Base-by-base conservation (phyloP, 2,797 vertebrate species). In the Gila robusta region DNA sequence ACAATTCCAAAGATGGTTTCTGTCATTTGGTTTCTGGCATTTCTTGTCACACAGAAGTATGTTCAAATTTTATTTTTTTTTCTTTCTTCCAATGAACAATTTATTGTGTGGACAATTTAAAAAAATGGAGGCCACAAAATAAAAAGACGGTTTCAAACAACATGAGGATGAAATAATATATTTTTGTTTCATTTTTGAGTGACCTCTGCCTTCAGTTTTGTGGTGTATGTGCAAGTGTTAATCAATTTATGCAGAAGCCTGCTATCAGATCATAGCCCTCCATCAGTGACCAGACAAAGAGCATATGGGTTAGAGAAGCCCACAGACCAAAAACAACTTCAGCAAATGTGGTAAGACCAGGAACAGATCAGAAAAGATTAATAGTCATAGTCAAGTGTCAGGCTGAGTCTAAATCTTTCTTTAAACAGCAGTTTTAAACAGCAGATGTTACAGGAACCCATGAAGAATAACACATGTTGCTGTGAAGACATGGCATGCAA, bases 381-480 rank as follows among this genome's bases (percentile, higher is more conserved):
- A 7, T 56, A 47, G 11, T 66, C 37, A 64, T 28, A 47, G 11
- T 79, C n/a, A 64, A 41, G n/a, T 64, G 39, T 83, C 26, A 69
- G 23, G 32, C 32, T 28, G 3, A 70, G 14, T 19, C 41, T 37
- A 7, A 54, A 49, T 37, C 47, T 26, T 37, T 37, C 7, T 73
- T 41, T 62, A 14, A 23, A 67, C 35, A 59, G 47, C 64, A 17
- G n/a, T 28, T 41, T 62, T 5, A 47, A 14, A 74, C 32, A 80
- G 52, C 67, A 52, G 69, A 35, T 47, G 39, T 32, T 62, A 49
- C 12, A 67, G n/a, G 81, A 86, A 81, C 37, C 11, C 56, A 41
- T 66, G 74, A 35, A 74, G 10, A 70, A 64, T 37, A 44, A 21
- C 32, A 76, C 7, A 41, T 39, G 5, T 21, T 78, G 32, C n/a